Evolutionary conservation across 2,888 invertebrate genomes (phyloP), one percentile per base, ranked within the genome.

Genomic region (Leptopilina myrica): DNA sequence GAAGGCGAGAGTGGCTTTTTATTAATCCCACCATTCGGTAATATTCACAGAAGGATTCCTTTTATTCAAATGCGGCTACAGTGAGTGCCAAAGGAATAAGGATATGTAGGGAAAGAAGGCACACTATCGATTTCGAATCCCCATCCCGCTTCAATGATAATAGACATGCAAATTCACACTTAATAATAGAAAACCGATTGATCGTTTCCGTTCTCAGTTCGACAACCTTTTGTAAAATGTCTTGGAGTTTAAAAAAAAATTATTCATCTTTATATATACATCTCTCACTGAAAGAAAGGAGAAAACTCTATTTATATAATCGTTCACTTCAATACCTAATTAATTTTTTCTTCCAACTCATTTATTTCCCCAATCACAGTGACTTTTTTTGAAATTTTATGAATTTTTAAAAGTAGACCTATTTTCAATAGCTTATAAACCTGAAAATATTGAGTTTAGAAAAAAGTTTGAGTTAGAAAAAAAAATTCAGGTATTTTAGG

Each of bases 151-250:
- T 76, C 65, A 77, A 82, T 82, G 80, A 76, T 80, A 82, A 81
- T 82, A 79, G 33, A n/a, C 75, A 81, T 81, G 81, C 76, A 82
- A 76, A 82, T 81, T 80, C 20, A 8, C 46, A 76, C 80, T 78
- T 80, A 80, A 82, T 82, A 82, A 80, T 80, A 78, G 76, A 80
- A 82, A 81, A 69, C 78, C 76, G 53, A 56, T 56, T 69, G 53
- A 56, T 69, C 26, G 7, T 69, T 69, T 69, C 33, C 49, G 20
- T 15, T 69, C 15, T n/a, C 43, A 43, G 7, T 69, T 26, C 49
- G 49, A 49, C 46, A 33, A 69, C 53, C 14, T 53, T 43, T 69
- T 53, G 26, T 1, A 6, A 69, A 53, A 66, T 20, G 15, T 2
- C 1, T 15, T 65, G 40, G 65, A 62, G 6, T 15, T 62, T 15